Evolutionary conservation across 2,113 vertebrate genomes (phyloP).

Genomic region (Numida meleagris): DNA sequence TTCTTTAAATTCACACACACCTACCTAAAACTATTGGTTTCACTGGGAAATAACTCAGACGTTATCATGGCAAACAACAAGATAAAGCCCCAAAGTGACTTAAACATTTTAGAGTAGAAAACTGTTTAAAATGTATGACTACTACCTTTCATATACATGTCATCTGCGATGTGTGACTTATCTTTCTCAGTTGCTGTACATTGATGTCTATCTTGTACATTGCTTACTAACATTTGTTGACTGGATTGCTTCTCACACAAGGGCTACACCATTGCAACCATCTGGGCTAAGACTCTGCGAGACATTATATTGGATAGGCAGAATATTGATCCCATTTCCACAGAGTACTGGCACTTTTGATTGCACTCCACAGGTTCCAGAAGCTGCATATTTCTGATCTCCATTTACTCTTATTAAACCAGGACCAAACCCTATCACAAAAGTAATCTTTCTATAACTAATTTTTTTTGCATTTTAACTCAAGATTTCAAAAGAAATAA

Average conservation of each 20-base stretch:
- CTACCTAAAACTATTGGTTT: background rate
- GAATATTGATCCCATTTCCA: background rate
- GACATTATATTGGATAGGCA: background rate
- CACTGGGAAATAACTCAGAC: background rate
- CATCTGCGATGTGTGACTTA: fast-evolving
- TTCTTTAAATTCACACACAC: fast-evolving
- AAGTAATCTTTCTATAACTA: background rate
- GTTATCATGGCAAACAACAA: background rate
- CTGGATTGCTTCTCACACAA: background rate
- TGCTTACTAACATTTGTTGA: background rate
- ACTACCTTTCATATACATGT: background rate
- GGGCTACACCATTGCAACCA: background rate
- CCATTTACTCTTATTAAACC: background rate
- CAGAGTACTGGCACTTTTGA: background rate
- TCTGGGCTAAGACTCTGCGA: background rate
- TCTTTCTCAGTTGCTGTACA: background rate
- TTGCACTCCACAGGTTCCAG: background rate
- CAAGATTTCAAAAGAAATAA: constrained; percentile 35
- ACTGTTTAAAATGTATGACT: background rate
- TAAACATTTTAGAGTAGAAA: background rate
- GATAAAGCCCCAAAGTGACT: background rate
- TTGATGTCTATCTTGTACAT: background rate
- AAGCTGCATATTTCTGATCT: background rate
- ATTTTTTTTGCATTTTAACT: constrained; percentile 10
- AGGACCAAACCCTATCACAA: background rate